Percentiles rank a stretch among this genome's conserved stretches.
Evolutionary conservation across 1,140 invertebrate genomes (phyloP).

Genomic region (Trinorchestia longiramus): DNA sequence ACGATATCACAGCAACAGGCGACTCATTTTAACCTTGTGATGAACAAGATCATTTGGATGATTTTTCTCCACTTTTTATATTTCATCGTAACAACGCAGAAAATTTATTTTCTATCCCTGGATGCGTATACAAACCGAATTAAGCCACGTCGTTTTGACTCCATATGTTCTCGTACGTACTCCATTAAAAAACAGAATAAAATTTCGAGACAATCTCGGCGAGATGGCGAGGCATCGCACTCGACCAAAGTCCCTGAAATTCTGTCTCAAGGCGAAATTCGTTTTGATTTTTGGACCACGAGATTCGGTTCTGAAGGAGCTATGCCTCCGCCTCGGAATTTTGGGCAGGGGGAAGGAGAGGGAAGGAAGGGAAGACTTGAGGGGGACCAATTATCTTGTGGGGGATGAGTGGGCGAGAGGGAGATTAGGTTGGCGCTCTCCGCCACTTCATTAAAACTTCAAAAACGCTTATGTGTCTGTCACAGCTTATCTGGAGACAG

Average conservation of each 20-base stretch:
- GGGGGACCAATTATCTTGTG: not conserved
- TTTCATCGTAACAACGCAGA: no score
- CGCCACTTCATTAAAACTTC: constrained; percentile 37
- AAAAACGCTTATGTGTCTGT: constrained; percentile 12
- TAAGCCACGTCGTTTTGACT: no score
- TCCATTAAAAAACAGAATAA: not conserved
- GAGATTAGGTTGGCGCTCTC: not conserved
- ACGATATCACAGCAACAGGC: no score
- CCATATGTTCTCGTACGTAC: no score
- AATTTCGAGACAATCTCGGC: not conserved
- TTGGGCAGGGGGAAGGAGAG: not conserved
- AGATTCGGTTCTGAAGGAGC: not conserved
- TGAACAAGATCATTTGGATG: no score
- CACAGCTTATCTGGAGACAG: not conserved
- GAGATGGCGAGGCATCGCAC: not conserved
- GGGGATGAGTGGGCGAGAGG: not conserved
- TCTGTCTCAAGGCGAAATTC: no score
- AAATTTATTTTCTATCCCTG: no score
- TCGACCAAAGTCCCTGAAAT: not conserved
- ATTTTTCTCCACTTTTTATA: no score
- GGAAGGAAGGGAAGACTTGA: no score
- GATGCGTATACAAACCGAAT: no score
- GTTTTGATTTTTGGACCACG: not conserved
- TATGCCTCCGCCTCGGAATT: not conserved
- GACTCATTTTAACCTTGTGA: no score